A percentile compares a stretch with the other conserved stretches of the same genome.
These are phyloP conservation scores for Rhingia campestris DNA, from an alignment of 2,888 invertebrate species.

Conservation along the genomic window DNA sequence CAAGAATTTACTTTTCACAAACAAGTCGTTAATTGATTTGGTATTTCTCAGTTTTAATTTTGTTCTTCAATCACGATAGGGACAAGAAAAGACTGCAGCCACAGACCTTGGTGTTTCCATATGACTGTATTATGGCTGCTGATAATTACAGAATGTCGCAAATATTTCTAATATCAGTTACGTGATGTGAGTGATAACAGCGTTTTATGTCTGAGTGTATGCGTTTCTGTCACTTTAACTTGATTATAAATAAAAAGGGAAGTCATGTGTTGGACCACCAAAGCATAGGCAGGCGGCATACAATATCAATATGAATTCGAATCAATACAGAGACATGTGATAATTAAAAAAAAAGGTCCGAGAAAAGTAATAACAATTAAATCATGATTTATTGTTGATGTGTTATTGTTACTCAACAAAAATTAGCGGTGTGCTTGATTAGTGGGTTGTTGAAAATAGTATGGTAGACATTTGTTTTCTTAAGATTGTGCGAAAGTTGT, in stretches of 20 bases:
- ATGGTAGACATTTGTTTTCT: too few relatives aligned
- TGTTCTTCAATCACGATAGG: constrained; percentile 4
- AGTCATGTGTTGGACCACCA: constrained; percentile 32
- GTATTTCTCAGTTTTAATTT: constrained; percentile 1
- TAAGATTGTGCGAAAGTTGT: too few relatives aligned
- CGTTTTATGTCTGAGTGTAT: constrained; percentile 13
- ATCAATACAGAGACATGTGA: constrained; percentile 59
- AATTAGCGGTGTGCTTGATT: neutral
- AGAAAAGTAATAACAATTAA: constrained; percentile 16
- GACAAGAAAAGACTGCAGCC: constrained; percentile 6
- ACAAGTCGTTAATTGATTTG: constrained; percentile 4
- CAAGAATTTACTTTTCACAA: neutral
- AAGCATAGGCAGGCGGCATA: constrained; percentile 25
- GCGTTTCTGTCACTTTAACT: constrained; percentile 3
- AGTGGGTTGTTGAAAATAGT: neutral
- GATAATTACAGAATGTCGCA: constrained; percentile 55
- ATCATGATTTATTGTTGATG: constrained; percentile 17
- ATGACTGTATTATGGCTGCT: constrained; percentile 31
- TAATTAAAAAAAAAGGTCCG: constrained; percentile 19
- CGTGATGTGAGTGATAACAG: constrained; percentile 64
- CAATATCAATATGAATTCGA: constrained; percentile 40
- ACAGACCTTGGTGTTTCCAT: constrained; percentile 21
- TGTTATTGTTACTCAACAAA: constrained; percentile 9
- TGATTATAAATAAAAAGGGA: constrained; percentile 8
- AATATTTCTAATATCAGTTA: constrained; percentile 63